Conservation (phyloP, 2,888 invertebrate genomes). For the Tromatobia lineatoria region DNA sequence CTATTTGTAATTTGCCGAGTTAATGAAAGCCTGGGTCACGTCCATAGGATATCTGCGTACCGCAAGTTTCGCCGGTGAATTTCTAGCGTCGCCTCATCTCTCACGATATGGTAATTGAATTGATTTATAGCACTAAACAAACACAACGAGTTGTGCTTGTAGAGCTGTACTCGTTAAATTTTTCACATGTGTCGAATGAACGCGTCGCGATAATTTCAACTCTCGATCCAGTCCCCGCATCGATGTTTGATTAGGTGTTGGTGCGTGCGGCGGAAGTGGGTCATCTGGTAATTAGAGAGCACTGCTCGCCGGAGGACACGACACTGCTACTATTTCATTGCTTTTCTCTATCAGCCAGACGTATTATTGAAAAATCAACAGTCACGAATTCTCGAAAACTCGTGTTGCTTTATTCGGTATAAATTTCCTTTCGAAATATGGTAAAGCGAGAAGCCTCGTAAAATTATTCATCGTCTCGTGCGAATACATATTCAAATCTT, state of each 20-base stretch:
- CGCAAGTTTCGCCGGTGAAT: slow-evolving; percentile 1
- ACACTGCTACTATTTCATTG: slow-evolving; percentile 44
- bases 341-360: slow-evolving; percentile 41
- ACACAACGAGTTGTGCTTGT: slow-evolving; percentile 15
- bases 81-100: slow-evolving; percentile 37
- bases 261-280: slow-evolving; percentile 65
- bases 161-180: slow-evolving; percentile 60
- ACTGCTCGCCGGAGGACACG: slow-evolving; percentile 47
- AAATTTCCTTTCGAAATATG: slow-evolving; percentile 33
- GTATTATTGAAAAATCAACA: slow-evolving; percentile 29
- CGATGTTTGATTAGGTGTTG: slow-evolving; percentile 67
- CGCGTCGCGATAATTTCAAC: slow-evolving; percentile 66
- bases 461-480: slow-evolving; percentile 1
- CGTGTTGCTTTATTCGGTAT: slow-evolving; percentile 8
- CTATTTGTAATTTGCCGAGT: slow-evolving; percentile 51
- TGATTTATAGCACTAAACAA: slow-evolving; percentile 57
- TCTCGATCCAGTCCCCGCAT: slow-evolving; percentile 55
- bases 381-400: slow-evolving; percentile 38
- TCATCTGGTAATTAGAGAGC: slow-evolving; percentile 67
- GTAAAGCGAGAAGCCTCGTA: background rate
- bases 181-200: slow-evolving; percentile 64
- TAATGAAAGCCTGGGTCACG: slow-evolving; percentile 55
- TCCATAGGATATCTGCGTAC: slow-evolving; percentile 41
- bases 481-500: background rate
- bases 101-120: slow-evolving; percentile 52